These are phyloP conservation scores for Dicranocentrus wangi DNA, from an alignment of 2,888 invertebrate species.

Conservation along the genomic window DNA sequence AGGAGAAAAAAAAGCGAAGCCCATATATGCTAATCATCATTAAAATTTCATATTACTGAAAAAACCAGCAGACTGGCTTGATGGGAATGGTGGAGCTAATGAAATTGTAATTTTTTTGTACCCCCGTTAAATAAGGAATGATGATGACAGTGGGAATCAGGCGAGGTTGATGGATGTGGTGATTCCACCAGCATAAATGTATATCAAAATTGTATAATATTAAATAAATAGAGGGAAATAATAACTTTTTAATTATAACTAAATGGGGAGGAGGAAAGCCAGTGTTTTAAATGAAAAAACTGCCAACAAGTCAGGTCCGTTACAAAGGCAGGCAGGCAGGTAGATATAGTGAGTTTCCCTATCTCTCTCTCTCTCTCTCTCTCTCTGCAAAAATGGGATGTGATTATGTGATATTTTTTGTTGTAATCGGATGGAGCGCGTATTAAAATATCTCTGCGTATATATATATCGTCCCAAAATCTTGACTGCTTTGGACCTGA, in stretches of 20 bases:
- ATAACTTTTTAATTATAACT: slow-evolving; percentile 10
- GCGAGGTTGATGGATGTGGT: slow-evolving; percentile 47
- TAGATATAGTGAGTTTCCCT: too few relatives aligned
- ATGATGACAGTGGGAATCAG: slow-evolving; percentile 56
- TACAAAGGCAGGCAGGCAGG: too few relatives aligned
- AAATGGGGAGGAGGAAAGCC: background rate
- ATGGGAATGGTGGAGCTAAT: slow-evolving; percentile 29
- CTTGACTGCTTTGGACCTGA: slow-evolving; percentile 1
- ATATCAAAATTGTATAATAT: background rate
- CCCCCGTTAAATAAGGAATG: slow-evolving; percentile 47
- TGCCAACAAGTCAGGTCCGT: too few relatives aligned
- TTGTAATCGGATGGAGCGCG: background rate
- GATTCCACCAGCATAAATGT: background rate
- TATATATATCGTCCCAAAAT: slow-evolving; percentile 1
- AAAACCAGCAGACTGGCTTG: background rate
- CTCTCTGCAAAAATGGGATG: too few relatives aligned
- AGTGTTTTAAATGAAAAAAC: too few relatives aligned
- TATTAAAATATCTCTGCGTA: background rate
- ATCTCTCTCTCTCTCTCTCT: too few relatives aligned
- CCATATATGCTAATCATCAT: slow-evolving; percentile 49
- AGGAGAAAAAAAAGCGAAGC: slow-evolving; percentile 8
- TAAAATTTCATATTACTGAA: slow-evolving; percentile 35
- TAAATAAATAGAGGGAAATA: background rate
- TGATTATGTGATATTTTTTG: background rate
- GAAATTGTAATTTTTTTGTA: slow-evolving; percentile 53